Evolutionary conservation across 1,140 invertebrate species (phyloP).

Genomic region (Drosophila takahashii): DNA sequence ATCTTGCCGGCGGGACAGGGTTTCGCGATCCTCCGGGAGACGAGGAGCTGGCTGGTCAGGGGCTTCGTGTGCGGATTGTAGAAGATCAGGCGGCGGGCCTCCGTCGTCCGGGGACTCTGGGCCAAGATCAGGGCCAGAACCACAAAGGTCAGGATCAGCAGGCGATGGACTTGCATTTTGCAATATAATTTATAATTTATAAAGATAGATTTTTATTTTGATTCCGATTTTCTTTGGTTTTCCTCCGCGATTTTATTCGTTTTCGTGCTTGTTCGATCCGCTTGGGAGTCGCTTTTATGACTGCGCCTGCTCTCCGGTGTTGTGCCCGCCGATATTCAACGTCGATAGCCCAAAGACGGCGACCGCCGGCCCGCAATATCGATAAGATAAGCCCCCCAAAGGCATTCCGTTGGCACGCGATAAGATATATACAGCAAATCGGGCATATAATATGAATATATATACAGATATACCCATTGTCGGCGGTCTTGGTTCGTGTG

Average conservation of each 20-base stretch:
- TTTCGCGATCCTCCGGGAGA: constrained; percentile 45
- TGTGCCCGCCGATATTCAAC: constrained; percentile 55
- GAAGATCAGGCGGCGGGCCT: constrained; percentile 63
- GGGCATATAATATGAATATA: constrained; percentile 7
- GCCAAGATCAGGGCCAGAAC: constrained; percentile 39
- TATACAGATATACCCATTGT: constrained; percentile 1
- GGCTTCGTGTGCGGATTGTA: constrained; percentile 54
- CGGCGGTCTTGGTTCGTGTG: constrained; percentile 12
- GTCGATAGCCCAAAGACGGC: constrained; percentile 42
- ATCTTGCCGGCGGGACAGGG: constrained; percentile 74
- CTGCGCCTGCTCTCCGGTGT: constrained; percentile 40
- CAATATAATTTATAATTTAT: background rate
- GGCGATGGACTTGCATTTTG: constrained; percentile 50
- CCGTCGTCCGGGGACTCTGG: constrained; percentile 27
- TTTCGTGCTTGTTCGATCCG: constrained; percentile 12
- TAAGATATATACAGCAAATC: constrained; percentile 32
- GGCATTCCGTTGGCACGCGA: constrained; percentile 43
- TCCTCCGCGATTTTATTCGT: background rate
- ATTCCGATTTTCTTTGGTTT: background rate
- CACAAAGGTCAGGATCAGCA: constrained; percentile 36
- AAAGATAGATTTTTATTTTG: too few species aligned
- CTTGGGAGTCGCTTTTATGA: constrained; percentile 52
- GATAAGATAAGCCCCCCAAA: constrained; percentile 54
- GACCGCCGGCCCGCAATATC: constrained; percentile 29
- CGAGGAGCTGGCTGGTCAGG: constrained; percentile 61